Evolutionary conservation across 2,113 vertebrate species (phyloP), one percentile per base, ranked within the genome.

Genomic region (Papio anubis): DNA sequence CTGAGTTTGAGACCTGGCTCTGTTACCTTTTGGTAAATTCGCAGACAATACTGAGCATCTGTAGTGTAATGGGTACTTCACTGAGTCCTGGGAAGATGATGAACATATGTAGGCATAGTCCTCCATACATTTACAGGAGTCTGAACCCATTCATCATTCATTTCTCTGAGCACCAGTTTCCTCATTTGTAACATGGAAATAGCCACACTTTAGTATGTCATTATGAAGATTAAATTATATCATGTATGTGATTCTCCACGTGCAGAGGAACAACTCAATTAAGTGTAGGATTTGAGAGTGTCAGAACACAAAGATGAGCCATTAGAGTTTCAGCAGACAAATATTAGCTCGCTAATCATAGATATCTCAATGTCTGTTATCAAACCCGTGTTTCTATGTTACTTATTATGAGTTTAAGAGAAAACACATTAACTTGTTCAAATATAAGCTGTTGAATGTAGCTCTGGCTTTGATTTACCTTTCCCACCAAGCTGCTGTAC

Each of bases 391-490:
- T 73, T 78, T 76, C 83, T 66, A 1, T 82, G 78, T 68, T 50
- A 55, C 55, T 73, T 88, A 72, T 55, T 95, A 55, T 48, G 50
- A 57, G 48, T 86, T 94, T 85, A 94, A 86, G 78, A 85, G 81
- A 94, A 95, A 79, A 91, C 45, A 38, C 40, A 55, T 82, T 85
- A 85, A 86, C 73, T 66, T 88, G 66, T 66, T 88, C 82, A 93
- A 91, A 97, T 35, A 70, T 8, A 88, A 76, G 25, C 59, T 89
- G 80, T 70, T 93, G 72, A 88, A 94, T 80, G 88, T 81, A 81
- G 64, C 57, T 93, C 50, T 21, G 35, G n/a, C 64, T 88, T 91
- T 96, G 81, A 89, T 96, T 96, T 94, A n/a, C 89, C 70, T 84
- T 96, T 94, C 96, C 66, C 91, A 79, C 18, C 2, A 25, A 90